Evolutionary conservation across 1,140 invertebrate genomes (phyloP), one percentile per base, ranked within the genome.

Genomic region (Drosophila pachea): DNA sequence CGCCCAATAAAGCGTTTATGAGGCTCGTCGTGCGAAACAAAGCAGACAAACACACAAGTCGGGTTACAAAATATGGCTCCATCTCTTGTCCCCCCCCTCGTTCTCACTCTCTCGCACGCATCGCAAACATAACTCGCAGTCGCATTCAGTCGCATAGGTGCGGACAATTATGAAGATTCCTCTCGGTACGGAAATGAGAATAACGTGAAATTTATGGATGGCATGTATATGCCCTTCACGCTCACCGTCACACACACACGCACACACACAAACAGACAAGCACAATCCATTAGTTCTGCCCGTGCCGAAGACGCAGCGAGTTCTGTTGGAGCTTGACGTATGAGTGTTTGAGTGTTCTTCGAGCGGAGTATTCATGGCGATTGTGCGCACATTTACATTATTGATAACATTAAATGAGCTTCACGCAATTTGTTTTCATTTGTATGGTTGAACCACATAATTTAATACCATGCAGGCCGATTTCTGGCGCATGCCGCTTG

Each of bases 351-450:
- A 32, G 29, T 38, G 42, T 2, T 63, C 49, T 29, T 50, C 48
- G 14, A n/a, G 36, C 35, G 42, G 53, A 29, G 38, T 48, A 47
- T 64, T 70, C 50, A 53, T 66, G 52, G 53, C 47, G 43, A 53
- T 38, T 48, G 38, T 65, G 70, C 32, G 58, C 68, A 65, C 68
- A 56, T 54, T 70, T 74, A 70, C 74, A 74, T 74, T 76, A 76
- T 76, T 74, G 62, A 76, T 74, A 74, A 61, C 72, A 66, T 66
- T 63, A 71, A 74, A 76, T 74, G 72, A 67, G 58, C 59, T 33
- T 62, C 42, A 70, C 61, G 61, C 74, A 76, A 76, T 76, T 76
- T 76, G 53, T 73, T 74, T 58, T 74, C 61, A 71, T 63, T 70
- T 61, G 60, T 74, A 58, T 14, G 35, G 14, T 56, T 45, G 14